Conservation (phyloP, 2,888 invertebrate species). For the Eustalomyia histrio region DNA sequence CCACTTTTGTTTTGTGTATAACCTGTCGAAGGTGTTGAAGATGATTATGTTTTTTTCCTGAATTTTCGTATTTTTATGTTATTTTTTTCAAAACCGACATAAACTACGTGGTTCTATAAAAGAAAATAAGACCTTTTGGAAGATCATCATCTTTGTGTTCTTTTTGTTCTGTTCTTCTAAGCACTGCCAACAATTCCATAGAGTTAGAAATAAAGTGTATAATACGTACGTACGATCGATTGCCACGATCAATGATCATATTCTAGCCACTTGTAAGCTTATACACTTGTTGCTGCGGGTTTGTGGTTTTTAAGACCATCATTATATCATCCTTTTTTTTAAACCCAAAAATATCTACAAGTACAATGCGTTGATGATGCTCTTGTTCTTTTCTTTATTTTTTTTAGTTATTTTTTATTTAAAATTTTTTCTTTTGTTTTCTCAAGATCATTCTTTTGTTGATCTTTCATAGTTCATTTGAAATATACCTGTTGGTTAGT, state of each 20-base stretch:
- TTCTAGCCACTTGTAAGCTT: conserved; percentile 73
- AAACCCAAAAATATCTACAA: conserved; percentile 5
- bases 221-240: conserved; percentile 67
- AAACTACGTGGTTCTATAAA: conserved; percentile 55
- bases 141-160: conserved; percentile 56
- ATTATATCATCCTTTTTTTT: conserved; percentile 49
- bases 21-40: conserved; percentile 80
- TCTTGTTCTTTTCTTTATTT: conserved; percentile 41
- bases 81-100: conserved; percentile 46
- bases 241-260: conserved; percentile 76
- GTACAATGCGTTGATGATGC: conserved; percentile 58
- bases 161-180: conserved; percentile 3
- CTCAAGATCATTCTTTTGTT: conserved; percentile 50
- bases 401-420: not conserved
- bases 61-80: conserved; percentile 46
- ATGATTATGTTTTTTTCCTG: conserved; percentile 76
- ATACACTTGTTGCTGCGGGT: conserved; percentile 78
- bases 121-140: conserved; percentile 56
- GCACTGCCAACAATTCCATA: conserved; percentile 51
- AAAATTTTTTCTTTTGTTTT: conserved; percentile 36
- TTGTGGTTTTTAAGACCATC: conserved; percentile 70
- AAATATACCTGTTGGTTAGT: conserved; percentile 39
- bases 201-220: conserved; percentile 35
- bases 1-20: conserved; percentile 77
- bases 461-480: conserved; percentile 54